phyloP scores from a whole-genome alignment of 2,113 vertebrate genomes.

The Phrynocephalus versicolor region DNA sequence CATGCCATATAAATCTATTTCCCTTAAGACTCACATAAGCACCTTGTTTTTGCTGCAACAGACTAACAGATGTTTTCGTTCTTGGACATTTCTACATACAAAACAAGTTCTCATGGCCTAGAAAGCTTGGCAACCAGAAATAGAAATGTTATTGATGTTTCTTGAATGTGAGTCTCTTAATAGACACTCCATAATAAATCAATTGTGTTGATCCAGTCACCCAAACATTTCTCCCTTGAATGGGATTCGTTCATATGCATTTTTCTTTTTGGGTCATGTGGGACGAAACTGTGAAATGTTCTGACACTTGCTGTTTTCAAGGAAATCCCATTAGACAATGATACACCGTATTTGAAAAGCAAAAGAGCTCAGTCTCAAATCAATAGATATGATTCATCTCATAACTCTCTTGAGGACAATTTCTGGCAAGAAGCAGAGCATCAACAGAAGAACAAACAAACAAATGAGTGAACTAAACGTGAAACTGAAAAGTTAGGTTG shows the following conservation, averaged over 20 bases:
- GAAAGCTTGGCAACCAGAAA: neutral
- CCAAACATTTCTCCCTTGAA: slow-evolving; percentile 2
- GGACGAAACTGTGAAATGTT: slow-evolving; percentile 2
- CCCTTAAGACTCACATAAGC: too few relatives aligned
- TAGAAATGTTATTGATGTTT: neutral
- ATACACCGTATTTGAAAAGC: neutral
- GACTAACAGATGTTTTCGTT: too few relatives aligned
- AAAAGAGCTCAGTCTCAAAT: neutral
- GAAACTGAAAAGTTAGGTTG: too few relatives aligned
- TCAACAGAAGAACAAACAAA: neutral
- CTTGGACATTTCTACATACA: too few relatives aligned
- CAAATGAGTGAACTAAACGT: too few relatives aligned
- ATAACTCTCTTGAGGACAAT: neutral
- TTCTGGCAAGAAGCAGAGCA: neutral
- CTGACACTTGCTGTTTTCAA: neutral
- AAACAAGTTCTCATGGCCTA: neutral
- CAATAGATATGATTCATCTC: neutral
- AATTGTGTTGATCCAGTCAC: neutral
- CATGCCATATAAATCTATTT: too few relatives aligned
- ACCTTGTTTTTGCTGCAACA: too few relatives aligned
- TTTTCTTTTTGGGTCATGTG: neutral
- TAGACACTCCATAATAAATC: slow-evolving; percentile 37
- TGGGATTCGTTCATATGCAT: slow-evolving; percentile 36
- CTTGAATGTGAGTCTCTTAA: neutral
- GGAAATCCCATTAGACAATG: neutral